Percentiles rank a stretch among this genome's conserved stretches.
Conservation (phyloP, 1,140 invertebrate genomes). For the Bombus sibiricus region DNA sequence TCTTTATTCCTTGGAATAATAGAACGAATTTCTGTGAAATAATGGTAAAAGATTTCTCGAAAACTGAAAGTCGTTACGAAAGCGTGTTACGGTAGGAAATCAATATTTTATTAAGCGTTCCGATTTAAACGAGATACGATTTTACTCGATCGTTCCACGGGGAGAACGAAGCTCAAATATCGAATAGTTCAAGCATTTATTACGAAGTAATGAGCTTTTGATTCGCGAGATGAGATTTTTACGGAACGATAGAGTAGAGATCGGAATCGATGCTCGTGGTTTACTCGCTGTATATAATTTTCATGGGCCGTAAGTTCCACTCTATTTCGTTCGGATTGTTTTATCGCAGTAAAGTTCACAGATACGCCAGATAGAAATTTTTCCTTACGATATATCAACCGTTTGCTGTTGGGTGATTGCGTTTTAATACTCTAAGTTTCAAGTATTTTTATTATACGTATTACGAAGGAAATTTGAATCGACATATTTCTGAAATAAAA, state of each 20-base stretch:
- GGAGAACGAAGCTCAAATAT: background rate
- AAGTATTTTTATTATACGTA: background rate
- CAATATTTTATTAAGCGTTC: background rate
- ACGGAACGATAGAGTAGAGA: constrained; percentile 8
- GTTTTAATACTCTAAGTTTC: background rate
- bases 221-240: constrained; percentile 12
- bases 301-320: constrained; percentile 7
- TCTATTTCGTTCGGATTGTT: background rate
- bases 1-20: background rate
- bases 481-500: background rate
- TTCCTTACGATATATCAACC: background rate
- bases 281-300: constrained; percentile 8
- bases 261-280: background rate
- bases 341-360: background rate
- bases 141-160: background rate
- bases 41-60: background rate
- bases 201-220: constrained; percentile 1
- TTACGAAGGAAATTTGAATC: background rate
- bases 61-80: background rate
- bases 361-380: background rate
- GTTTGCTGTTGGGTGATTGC: background rate
- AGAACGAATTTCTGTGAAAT: background rate
- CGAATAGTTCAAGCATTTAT: background rate
- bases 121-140: background rate
- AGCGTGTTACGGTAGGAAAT: background rate